A percentile compares a stretch with the other conserved stretches of the same genome.
phyloP scores from a whole-genome alignment of 2,113 vertebrate species.

The Centrocercus urophasianus region DNA sequence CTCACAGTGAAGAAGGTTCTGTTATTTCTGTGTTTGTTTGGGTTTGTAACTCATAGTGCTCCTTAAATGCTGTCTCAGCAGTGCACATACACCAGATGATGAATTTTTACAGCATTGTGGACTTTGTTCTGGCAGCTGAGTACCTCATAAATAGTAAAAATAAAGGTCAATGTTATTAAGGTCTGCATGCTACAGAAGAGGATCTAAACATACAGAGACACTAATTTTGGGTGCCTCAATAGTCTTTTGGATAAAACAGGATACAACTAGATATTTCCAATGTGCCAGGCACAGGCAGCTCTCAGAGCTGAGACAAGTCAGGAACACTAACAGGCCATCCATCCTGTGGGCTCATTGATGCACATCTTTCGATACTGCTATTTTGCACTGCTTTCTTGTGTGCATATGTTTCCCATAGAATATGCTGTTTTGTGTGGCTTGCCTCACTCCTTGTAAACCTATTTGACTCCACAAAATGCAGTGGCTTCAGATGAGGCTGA shows the following conservation, averaged over 20 bases:
- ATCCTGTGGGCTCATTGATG: accelerated
- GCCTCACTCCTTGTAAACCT: neutral
- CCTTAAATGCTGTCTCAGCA: neutral
- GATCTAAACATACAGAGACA: neutral
- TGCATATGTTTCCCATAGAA: neutral
- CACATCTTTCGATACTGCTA: neutral
- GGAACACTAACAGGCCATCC: neutral
- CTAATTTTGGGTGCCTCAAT: neutral
- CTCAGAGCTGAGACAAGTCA: neutral
- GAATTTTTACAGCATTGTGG: neutral
- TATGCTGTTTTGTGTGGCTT: neutral
- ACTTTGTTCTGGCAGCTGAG: neutral
- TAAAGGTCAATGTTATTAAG: neutral
- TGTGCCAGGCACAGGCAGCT: neutral
- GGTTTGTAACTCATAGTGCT: neutral
- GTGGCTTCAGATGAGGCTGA: neutral
- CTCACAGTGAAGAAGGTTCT: neutral
- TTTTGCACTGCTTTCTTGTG: neutral
- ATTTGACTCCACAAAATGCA: neutral
- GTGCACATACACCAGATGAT: neutral
- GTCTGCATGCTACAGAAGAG: neutral
- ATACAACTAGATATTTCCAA: neutral
- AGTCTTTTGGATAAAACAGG: neutral
- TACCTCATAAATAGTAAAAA: neutral
- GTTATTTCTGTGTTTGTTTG: neutral